These are phyloP conservation scores for Zosterops japonicus DNA, from an alignment of 2,113 vertebrate species.

Conservation along the genomic window DNA sequence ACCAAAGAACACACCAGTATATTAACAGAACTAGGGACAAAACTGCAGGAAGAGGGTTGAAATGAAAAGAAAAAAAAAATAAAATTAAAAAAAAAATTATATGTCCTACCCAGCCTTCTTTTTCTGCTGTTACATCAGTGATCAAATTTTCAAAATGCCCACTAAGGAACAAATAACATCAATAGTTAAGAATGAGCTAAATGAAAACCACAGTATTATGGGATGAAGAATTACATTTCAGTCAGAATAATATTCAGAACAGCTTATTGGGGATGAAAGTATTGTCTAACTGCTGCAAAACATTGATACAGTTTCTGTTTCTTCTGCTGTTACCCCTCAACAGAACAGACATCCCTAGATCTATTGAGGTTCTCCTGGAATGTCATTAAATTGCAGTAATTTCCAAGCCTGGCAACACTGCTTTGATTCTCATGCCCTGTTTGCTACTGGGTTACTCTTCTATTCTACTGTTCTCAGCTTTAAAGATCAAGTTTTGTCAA, in stretches of 20 bases:
- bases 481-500: neutral
- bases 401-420: neutral
- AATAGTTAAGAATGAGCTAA: neutral
- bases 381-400: neutral
- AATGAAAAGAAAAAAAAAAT: neutral
- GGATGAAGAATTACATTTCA: neutral
- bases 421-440: neutral
- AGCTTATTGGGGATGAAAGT: neutral
- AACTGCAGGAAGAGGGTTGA: neutral
- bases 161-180: neutral
- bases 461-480: neutral
- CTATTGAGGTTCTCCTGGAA: neutral
- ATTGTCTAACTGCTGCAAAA: neutral
- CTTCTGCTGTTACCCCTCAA: neutral
- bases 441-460: neutral
- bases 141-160: neutral
- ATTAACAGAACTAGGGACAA: neutral
- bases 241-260: neutral
- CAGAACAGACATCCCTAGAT: neutral
- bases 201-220: neutral
- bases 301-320: neutral
- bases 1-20: neutral
- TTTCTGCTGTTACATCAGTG: neutral
- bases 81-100: neutral
- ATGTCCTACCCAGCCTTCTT: neutral